Percentiles rank a stretch among this genome's conserved stretches.
Evolutionary conservation across 2,888 invertebrate species (phyloP).

Genomic region (Palloptera scutellata): DNA sequence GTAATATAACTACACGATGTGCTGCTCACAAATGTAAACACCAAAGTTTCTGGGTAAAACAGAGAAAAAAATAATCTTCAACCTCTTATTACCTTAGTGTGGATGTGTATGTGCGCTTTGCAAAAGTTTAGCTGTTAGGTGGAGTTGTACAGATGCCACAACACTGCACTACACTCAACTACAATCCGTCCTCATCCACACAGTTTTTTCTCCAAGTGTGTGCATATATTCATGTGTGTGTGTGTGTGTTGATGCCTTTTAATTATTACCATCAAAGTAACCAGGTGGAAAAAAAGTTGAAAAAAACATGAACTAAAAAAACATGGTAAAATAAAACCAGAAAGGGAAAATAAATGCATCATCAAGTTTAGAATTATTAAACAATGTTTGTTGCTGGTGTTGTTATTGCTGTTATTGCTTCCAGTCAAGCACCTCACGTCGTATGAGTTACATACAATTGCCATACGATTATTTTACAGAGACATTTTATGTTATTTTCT

Average conservation of each 20-base stretch:
- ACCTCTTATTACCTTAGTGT: neutral
- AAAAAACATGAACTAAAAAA: too few relatives aligned
- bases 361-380: neutral
- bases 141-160: too few relatives aligned
- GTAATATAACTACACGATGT: too few relatives aligned
- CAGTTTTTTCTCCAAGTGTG: neutral
- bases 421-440: neutral
- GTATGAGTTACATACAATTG: conserved; percentile 1
- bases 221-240: neutral
- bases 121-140: too few relatives aligned
- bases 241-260: conserved; percentile 1
- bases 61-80: neutral
- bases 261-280: neutral
- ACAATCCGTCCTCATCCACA: too few relatives aligned
- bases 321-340: neutral
- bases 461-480: neutral
- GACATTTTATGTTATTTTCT: neutral
- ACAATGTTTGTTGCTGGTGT: too few relatives aligned
- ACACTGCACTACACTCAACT: too few relatives aligned
- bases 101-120: neutral
- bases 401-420: too few relatives aligned
- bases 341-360: conserved; percentile 1
- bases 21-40: too few relatives aligned
- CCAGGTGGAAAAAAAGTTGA: too few relatives aligned
- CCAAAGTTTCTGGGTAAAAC: too few relatives aligned